Evolutionary conservation across 2,113 vertebrate species (phyloP).

Genomic region (Nothoprocta pentlandii): DNA sequence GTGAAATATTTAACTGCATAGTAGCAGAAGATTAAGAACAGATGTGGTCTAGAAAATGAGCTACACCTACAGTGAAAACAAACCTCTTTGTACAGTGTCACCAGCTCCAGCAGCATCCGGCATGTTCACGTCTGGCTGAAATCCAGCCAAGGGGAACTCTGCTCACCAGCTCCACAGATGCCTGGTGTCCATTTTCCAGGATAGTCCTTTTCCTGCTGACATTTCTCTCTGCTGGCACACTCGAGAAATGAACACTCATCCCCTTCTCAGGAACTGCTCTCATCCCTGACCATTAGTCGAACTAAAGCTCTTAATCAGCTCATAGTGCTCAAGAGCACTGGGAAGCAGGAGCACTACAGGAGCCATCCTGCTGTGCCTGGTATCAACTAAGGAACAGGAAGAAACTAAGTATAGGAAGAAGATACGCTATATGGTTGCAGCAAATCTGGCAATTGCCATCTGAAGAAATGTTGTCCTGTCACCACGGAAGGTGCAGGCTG

Average conservation of each 20-base stretch:
- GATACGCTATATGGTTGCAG: neutral
- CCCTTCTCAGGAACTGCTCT: neutral
- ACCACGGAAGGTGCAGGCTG: neutral
- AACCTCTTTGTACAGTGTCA: neutral
- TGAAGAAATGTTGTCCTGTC: neutral
- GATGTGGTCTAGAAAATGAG: slow-evolving; percentile 46
- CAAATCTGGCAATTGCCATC: neutral
- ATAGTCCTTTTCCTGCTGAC: neutral
- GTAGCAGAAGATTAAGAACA: slow-evolving; percentile 58
- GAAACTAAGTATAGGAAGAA: neutral
- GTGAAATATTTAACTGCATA: slow-evolving; percentile 43
- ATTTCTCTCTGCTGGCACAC: neutral
- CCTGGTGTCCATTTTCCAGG: neutral
- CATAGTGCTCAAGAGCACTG: neutral
- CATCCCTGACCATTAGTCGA: neutral
- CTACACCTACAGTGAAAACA: slow-evolving; percentile 7
- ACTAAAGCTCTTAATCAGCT: neutral
- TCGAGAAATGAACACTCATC: neutral
- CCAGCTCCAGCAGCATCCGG: neutral
- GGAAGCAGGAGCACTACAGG: neutral
- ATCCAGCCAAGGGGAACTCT: neutral
- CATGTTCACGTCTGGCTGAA: neutral
- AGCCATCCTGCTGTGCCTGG: neutral
- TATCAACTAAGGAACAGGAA: neutral
- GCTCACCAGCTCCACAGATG: neutral